A percentile compares a stretch with the other conserved stretches of the same genome.
Conservation (phyloP, 2,797 vertebrate species). For the Hippoglossus hippoglossus region DNA sequence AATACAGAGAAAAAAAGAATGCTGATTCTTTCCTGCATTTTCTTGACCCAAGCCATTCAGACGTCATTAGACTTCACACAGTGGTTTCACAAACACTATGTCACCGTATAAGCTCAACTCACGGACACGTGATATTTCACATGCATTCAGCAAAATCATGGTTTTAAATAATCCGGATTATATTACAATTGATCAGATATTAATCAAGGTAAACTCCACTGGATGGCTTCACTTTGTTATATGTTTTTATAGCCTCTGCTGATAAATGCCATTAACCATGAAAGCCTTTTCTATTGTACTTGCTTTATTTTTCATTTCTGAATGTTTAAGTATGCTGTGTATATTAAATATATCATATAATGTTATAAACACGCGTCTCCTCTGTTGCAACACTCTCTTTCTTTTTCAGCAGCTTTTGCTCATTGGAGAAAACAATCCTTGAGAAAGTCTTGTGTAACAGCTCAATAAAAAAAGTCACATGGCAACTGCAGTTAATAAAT, state of each 20-base stretch:
- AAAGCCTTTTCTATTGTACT: not conserved
- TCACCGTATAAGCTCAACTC: constrained; percentile 32
- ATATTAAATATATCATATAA: constrained; percentile 7
- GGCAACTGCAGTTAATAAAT: not conserved
- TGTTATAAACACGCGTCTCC: constrained; percentile 27
- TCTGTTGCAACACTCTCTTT: not conserved
- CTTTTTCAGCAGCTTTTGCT: not conserved
- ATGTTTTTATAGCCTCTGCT: not conserved
- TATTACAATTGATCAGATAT: constrained; percentile 1
- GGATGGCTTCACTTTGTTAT: constrained; percentile 28
- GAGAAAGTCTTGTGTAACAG: no score
- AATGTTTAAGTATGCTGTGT: not conserved
- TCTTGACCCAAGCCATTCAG: constrained; percentile 22
- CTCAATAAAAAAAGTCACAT: no score
- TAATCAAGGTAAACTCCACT: constrained; percentile 45
- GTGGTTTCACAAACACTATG: constrained; percentile 6
- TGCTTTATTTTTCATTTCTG: constrained; percentile 7
- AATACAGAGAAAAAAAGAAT: constrained; percentile 5
- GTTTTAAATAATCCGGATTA: not conserved
- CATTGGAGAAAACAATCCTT: no score
- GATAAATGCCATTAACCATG: no score
- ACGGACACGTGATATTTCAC: not conserved
- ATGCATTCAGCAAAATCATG: constrained; percentile 6
- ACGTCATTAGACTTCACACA: not conserved
- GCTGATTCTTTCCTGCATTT: constrained; percentile 25